Base-by-base conservation (phyloP, 2,113 vertebrate species). In the Podocnemis expansa region DNA sequence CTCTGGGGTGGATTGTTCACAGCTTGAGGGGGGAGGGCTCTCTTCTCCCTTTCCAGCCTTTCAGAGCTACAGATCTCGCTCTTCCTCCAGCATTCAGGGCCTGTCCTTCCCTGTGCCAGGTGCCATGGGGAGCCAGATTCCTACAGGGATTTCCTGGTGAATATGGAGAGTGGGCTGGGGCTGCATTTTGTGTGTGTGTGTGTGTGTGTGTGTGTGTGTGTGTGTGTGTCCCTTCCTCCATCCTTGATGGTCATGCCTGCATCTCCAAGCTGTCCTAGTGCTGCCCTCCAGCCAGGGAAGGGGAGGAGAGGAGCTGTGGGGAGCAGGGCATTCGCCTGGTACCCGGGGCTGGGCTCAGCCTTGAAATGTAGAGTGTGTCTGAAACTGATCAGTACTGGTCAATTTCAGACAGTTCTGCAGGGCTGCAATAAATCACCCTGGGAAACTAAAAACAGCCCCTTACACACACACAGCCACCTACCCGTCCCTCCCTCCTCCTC, bases 201-300 rank as follows among this genome's bases (percentile, higher is more conserved):
- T 47, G 41, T 47, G 70, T 9, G 43, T n/a, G n/a, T n/a, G n/a
- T 54, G 3, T 29, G 70, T 9, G 43, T 47, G 47, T 47, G 47
- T 47, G 56, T 31, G 70, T 52, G 25, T 54, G 27, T 24, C 7
- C 49, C n/a, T 45, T 7, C 43, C 27, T 14, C 38, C 43, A 10
- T 27, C n/a, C 76, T 60, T 5, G 29, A 29, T 58, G 21, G 86
- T 55, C 78, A 63, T 31, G 79, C 92, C 93, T 86, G 63, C 89
- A 86, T 81, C 94, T 82, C 1, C 88, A 84, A 89, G 38, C 51
- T 58, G 97, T 95, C 94, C 96, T 73, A 95, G 96, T 55, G 87
- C 95, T 95, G 94, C 96, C 94, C 96, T 91, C 91, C 80, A 73
- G 80, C 92, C 51, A 84, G 96, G 93, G 81, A n/a, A n/a, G n/a